Conservation (phyloP, 2,888 invertebrate species). For the Nemapogon koenigi region DNA sequence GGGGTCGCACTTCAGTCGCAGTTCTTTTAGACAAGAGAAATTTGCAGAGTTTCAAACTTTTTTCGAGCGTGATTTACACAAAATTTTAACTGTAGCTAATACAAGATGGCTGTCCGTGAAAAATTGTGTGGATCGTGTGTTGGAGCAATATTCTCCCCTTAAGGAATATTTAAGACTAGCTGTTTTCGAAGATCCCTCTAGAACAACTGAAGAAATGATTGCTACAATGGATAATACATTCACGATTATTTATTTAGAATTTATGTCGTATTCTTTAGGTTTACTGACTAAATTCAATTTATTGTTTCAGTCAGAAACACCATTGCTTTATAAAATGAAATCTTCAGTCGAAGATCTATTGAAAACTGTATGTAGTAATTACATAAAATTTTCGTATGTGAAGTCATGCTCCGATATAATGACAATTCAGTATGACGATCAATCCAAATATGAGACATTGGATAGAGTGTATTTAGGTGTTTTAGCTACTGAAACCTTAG, state of each 20-base stretch:
- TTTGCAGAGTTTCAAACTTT: background rate
- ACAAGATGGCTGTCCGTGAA: slow-evolving; percentile 3
- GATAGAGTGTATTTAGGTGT: slow-evolving; percentile 1
- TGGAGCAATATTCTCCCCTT: background rate
- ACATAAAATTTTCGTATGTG: slow-evolving; percentile 9
- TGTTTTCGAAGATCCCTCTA: background rate
- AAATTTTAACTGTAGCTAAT: background rate
- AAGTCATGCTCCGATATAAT: slow-evolving; percentile 6
- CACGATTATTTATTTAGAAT: slow-evolving; percentile 2
- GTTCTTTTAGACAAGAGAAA: background rate
- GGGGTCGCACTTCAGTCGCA: slow-evolving; percentile 4
- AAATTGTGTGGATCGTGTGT: background rate
- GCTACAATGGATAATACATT: background rate
- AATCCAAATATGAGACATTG: background rate
- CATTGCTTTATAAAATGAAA: background rate
- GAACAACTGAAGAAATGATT: slow-evolving; percentile 1
- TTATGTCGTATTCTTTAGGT: slow-evolving; percentile 2
- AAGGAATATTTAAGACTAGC: background rate
- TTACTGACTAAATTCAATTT: background rate
- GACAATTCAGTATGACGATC: slow-evolving; percentile 7
- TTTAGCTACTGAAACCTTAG: background rate
- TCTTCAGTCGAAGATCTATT: slow-evolving; percentile 10
- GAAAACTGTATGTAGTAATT: slow-evolving; percentile 14
- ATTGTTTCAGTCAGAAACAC: slow-evolving; percentile 1
- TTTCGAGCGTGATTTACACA: slow-evolving; percentile 1